Base-by-base conservation (phyloP, 2,888 invertebrate species). In the Yponomeuta malinellus region DNA sequence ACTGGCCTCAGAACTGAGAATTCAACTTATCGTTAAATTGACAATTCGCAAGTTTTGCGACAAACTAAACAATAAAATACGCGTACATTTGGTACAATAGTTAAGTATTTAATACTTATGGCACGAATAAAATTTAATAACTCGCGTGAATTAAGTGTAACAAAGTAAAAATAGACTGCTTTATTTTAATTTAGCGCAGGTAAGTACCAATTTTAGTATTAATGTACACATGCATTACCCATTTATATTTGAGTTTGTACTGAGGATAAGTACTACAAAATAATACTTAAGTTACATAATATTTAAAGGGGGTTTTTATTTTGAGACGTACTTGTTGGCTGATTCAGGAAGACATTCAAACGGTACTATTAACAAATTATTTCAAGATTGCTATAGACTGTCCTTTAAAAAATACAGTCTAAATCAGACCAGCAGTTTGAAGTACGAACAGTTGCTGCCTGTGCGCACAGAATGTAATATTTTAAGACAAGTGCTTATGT, bases 61-160 rank as follows among this genome's bases (percentile, higher is more conserved):
- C 15, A 15, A 59, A 59, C 52, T 15, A 12, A 59, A 43, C 12
- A 59, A 59, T 59, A 15, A 15, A 12, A 59, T 59, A 59, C 12
- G 12, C 52, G 15, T 59, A 59, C 52, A 59, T 59, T 70, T 69
- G 71, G 71, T 70, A 71, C 70, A 73, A 59, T 69, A 59, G 63
- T 66, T 72, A 37, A 29, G 63, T 23, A 65, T 10, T 65, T 31
- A 65, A 31, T 12, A 65, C 65, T 65, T 65, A 31, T 65, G 65
- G 33, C 65, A 33, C 23, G 65, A 65, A 65, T 29, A 65, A 33
- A 12, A 65, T 43, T 6, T 43, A 43, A 8, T 43, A 43, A 3
- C 9, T 43, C 43, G 43, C 43, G 5, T 6, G 9, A 43, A 8
- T 43, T 43, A 43, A 43, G 5, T 43, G 43, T 8, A 43, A 43